These are phyloP conservation scores for Leuciscus waleckii DNA, from an alignment of 2,797 vertebrate species.

Conservation along the genomic window DNA sequence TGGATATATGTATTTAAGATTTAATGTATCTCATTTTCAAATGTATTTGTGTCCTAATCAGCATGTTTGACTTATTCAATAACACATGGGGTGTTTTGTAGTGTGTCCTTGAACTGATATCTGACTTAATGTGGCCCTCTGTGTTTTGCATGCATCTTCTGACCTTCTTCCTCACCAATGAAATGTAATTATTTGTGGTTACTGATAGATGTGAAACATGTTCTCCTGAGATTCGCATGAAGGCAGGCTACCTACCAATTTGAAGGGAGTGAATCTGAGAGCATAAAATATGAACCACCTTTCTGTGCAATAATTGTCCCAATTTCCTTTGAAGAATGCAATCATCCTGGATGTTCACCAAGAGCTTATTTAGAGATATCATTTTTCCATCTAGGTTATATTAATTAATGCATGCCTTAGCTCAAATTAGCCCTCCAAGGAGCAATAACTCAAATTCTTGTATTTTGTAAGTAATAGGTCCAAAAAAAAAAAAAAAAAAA, in stretches of 20 bases:
- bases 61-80: conserved; percentile 10
- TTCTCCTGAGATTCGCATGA: conserved; percentile 53
- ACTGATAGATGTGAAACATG: conserved; percentile 68
- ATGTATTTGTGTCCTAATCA: conserved; percentile 1
- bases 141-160: conserved; percentile 40
- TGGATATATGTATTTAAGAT: neutral
- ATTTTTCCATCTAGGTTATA: conserved; percentile 79
- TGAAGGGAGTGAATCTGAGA: conserved; percentile 64
- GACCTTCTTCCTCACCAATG: conserved; percentile 38
- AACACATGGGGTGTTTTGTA: neutral
- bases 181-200: conserved; percentile 42
- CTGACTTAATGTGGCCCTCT: conserved; percentile 20
- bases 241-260: conserved; percentile 74
- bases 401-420: conserved; percentile 82
- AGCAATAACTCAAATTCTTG: conserved; percentile 83
- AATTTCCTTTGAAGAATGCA: conserved; percentile 80
- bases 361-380: conserved; percentile 79
- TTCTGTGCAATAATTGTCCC: conserved; percentile 77
- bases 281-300: conserved; percentile 71
- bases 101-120: conserved; percentile 34
- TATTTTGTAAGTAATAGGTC: conserved; percentile 88
- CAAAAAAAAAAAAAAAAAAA: conserved; percentile 67
- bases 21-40: neutral
- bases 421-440: conserved; percentile 86
- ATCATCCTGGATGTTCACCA: conserved; percentile 78